These are phyloP conservation scores for Pseudorhombus dupliciocellatus DNA, from an alignment of 2,113 vertebrate genomes.

Conservation along the genomic window DNA sequence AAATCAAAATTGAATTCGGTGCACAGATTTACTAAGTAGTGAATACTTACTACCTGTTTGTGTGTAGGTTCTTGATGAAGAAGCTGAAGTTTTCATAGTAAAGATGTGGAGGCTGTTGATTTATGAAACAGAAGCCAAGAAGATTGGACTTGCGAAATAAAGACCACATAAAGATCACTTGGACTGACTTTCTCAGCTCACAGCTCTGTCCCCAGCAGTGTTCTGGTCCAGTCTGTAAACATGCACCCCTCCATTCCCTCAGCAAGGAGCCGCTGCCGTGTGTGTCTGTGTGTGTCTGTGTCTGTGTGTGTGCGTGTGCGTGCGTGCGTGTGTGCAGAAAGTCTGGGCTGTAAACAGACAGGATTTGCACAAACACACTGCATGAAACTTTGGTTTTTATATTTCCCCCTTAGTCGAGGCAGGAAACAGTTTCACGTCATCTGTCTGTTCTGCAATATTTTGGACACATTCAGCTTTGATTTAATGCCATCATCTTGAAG, in stretches of 20 bases:
- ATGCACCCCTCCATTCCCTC: slow-evolving; percentile 54
- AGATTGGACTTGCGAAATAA: slow-evolving; percentile 97
- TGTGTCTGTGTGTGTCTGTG: slow-evolving; percentile 13
- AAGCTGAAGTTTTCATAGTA: slow-evolving; percentile 99
- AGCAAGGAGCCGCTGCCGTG: slow-evolving; percentile 62
- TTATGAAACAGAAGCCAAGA: slow-evolving; percentile 99
- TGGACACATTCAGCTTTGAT: slow-evolving; percentile 67
- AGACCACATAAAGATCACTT: slow-evolving; percentile 63
- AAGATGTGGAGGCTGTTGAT: slow-evolving; percentile 99
- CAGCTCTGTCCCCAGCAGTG: slow-evolving; percentile 25
- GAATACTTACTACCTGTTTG: neutral
- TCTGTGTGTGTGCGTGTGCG: slow-evolving; percentile 1
- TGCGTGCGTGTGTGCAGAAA: slow-evolving; percentile 14
- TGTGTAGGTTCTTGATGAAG: slow-evolving; percentile 95
- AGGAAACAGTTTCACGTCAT: slow-evolving; percentile 30
- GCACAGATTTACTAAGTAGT: too few species aligned
- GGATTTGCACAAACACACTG: slow-evolving; percentile 61
- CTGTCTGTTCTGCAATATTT: slow-evolving; percentile 19
- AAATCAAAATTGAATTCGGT: too few species aligned
- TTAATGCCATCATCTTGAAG: slow-evolving; percentile 63
- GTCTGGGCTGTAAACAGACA: slow-evolving; percentile 45
- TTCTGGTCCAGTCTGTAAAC: slow-evolving; percentile 47
- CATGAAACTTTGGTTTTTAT: slow-evolving; percentile 68
- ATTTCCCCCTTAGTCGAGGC: slow-evolving; percentile 34
- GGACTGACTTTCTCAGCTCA: slow-evolving; percentile 36